These are phyloP conservation scores for Laticauda colubrina DNA, from an alignment of 2,113 vertebrate species.

Conservation along the genomic window DNA sequence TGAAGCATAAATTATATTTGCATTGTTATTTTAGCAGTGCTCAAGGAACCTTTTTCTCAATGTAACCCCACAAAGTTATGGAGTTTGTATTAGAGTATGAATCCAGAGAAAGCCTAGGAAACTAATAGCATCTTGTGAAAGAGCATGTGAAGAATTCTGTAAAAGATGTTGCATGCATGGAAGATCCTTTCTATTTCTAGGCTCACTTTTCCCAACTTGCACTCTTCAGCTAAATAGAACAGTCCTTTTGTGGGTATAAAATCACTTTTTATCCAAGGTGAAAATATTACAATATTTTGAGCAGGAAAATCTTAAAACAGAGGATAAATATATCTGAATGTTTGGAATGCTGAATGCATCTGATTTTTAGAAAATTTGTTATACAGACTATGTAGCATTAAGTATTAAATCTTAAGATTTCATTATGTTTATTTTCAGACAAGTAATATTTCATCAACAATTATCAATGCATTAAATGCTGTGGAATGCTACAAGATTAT, in stretches of 20 bases:
- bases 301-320: not conserved
- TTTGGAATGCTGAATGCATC: not conserved
- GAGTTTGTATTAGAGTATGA: not conserved
- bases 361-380: not conserved
- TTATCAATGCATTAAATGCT: not conserved
- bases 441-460: not conserved
- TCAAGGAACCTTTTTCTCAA: not conserved
- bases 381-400: not conserved
- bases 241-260: not conserved
- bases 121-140: not conserved
- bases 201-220: not conserved
- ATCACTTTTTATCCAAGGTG: not conserved
- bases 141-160: not conserved
- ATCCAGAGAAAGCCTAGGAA: not conserved
- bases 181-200: not conserved
- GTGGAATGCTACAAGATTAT: not conserved
- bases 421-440: not conserved
- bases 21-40: not conserved
- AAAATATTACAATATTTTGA: not conserved
- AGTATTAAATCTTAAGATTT: not conserved
- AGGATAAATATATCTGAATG: not conserved
- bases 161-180: not conserved
- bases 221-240: not conserved
- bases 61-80: not conserved
- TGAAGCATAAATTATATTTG: not conserved